Base-by-base conservation (phyloP, 2,113 vertebrate genomes). In the Cinclus mexicanus region DNA sequence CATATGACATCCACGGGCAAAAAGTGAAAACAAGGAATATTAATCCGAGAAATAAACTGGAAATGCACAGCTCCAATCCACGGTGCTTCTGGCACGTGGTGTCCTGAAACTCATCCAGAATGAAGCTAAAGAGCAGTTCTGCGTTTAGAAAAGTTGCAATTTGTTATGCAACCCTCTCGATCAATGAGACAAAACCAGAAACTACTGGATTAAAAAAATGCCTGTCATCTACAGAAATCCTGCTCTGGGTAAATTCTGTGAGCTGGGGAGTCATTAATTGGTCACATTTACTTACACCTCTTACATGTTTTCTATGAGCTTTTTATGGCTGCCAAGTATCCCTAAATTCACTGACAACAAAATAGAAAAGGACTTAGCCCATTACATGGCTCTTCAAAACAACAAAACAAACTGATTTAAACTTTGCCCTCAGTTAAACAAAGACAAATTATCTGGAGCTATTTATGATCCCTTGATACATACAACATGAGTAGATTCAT, bases 311-410 rank as follows among this genome's bases (percentile, higher is more conserved):
- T 93, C 61, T 81, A 37, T 74, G 71, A 94, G 86, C 14, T 81
- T 93, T 91, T 87, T 85, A 93, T 84, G 90, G 94, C 29, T 95
- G 94, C 80, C 95, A 97, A 93, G 60, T 67, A 60, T 28, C 20
- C 64, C 91, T 96, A 94, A 95, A 89, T 86, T 93, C 68, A 70
- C 84, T 94, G 89, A 91, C 93, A 95, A 41, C 50, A 56, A 91
- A 95, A 93, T 28, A 69, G 11, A 29, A 70, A 83, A 71, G 59
- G 94, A 90, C 78, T 97, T 88, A 95, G 90, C 92, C 86, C 65
- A 93, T 96, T 97, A 93, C 69, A 94, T 55, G 65, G 94, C 92
- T 93, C 57, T 79, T 92, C 47, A 96, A 74, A 95, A 76, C 65
- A 71, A 10, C 52, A 89, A 90, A 87, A 87, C 33, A 88, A 90